phyloP scores from a whole-genome alignment of 1,140 invertebrate species.

The Heliconius melpomene region DNA sequence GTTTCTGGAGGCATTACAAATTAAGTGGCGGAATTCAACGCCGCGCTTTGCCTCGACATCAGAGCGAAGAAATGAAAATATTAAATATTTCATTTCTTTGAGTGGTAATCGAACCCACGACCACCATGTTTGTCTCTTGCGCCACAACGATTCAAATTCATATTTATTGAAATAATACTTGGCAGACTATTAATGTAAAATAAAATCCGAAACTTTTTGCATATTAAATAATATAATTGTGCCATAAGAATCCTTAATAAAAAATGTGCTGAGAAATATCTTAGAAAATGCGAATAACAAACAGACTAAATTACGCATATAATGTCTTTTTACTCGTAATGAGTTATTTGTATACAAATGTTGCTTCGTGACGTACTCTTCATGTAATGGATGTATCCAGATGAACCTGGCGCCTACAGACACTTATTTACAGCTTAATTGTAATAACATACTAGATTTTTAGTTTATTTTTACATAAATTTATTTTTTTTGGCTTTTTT shows the following conservation, averaged over 20 bases:
- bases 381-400: background rate
- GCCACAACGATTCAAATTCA: too few species aligned
- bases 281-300: constrained; percentile 23
- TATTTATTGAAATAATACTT: too few species aligned
- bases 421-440: background rate
- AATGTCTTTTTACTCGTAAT: constrained; percentile 40
- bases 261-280: background rate
- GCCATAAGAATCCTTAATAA: background rate
- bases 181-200: too few species aligned
- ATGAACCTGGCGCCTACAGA: constrained; percentile 14
- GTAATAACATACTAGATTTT: background rate
- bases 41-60: too few species aligned
- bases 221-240: background rate
- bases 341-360: constrained; percentile 45
- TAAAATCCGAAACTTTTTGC: too few species aligned
- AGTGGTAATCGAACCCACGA: too few species aligned
- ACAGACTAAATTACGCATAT: constrained; percentile 28
- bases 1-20: too few species aligned
- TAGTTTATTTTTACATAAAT: background rate
- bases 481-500: background rate
- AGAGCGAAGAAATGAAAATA: too few species aligned
- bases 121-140: too few species aligned
- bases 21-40: too few species aligned
- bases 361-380: constrained; percentile 36
- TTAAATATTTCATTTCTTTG: too few species aligned